These are phyloP conservation scores for Numenius arquata DNA, from an alignment of 2,113 vertebrate species.

Conservation along the genomic window DNA sequence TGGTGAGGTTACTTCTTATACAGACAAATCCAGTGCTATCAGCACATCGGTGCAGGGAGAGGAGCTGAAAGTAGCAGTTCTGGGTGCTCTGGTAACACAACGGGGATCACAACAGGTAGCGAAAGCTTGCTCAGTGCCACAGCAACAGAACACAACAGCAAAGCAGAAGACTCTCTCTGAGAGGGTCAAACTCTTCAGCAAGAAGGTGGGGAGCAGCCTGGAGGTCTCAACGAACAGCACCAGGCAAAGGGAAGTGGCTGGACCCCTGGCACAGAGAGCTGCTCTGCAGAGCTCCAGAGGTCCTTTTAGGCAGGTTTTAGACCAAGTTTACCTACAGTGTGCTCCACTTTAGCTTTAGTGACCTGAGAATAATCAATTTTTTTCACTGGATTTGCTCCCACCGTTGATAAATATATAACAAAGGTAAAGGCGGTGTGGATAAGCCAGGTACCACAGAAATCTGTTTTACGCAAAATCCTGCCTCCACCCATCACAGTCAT, in stretches of 20 bases:
- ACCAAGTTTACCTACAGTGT: neutral
- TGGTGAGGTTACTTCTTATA: neutral
- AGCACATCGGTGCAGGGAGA: neutral
- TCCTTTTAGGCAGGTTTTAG: neutral
- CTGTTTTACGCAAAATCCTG: neutral
- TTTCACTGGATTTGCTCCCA: neutral
- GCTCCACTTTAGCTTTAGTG: neutral
- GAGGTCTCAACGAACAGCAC: neutral
- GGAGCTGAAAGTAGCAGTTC: neutral
- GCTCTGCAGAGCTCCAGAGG: neutral
- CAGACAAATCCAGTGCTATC: neutral
- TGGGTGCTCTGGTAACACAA: neutral
- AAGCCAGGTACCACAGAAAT: neutral
- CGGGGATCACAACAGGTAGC: neutral
- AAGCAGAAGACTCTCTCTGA: neutral
- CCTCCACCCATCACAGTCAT: neutral
- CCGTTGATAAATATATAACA: neutral
- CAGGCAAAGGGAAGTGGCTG: neutral
- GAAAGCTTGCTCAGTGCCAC: neutral
- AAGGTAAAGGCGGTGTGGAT: neutral
- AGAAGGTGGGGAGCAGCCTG: neutral
- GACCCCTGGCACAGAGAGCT: neutral
- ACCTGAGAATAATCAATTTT: neutral
- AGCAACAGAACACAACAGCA: neutral
- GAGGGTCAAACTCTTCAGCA: neutral